These are phyloP conservation scores for Aythya baeri DNA, from an alignment of 2,113 vertebrate genomes.

Conservation along the genomic window DNA sequence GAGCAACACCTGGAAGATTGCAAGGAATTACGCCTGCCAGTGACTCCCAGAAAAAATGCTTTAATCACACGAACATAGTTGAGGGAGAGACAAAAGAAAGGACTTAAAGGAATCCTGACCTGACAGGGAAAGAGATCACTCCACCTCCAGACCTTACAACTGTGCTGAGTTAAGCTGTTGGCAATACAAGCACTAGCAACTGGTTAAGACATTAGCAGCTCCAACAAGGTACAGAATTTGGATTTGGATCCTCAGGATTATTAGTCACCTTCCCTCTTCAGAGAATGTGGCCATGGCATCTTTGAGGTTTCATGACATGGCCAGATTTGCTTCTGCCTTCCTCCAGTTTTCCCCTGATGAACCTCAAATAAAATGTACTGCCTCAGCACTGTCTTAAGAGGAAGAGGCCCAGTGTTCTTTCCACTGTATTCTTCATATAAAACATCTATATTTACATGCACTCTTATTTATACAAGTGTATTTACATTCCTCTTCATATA, in stretches of 20 bases:
- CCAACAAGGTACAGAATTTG: background rate
- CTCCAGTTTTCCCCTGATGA: background rate
- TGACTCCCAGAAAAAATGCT: conserved; percentile 34
- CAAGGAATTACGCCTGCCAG: background rate
- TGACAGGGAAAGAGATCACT: background rate
- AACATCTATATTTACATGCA: background rate
- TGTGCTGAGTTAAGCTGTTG: background rate
- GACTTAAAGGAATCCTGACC: background rate
- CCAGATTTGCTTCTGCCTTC: background rate
- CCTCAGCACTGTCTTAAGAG: background rate
- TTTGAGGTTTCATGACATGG: background rate
- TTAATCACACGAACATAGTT: background rate
- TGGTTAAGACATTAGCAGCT: background rate
- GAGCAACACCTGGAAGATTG: background rate
- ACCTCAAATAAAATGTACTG: background rate
- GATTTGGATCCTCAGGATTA: background rate
- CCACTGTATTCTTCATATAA: background rate
- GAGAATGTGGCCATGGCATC: background rate
- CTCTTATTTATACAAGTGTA: background rate
- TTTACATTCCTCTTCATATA: background rate
- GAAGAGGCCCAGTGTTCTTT: background rate
- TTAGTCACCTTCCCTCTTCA: background rate
- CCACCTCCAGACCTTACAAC: background rate
- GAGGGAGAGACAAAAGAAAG: background rate
- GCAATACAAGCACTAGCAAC: background rate